Conservation (phyloP, 2,113 vertebrate genomes). For the Melospiza georgiana region DNA sequence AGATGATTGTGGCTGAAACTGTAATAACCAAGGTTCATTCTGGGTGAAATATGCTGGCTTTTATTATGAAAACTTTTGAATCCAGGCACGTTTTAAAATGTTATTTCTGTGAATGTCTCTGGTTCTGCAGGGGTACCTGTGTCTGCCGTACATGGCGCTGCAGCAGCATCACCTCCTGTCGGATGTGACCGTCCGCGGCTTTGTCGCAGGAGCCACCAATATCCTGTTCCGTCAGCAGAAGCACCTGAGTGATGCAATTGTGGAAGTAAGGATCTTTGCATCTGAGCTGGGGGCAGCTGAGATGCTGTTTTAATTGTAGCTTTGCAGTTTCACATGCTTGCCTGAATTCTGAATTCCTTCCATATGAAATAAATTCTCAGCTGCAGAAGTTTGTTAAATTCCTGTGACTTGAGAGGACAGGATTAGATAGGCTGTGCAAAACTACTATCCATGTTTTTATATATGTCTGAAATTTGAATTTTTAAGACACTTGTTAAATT, state of each 20-base stretch:
- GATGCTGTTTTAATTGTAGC: not conserved
- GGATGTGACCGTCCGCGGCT: slow-evolving; percentile 89
- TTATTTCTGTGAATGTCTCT: not conserved
- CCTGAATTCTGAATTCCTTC: not conserved
- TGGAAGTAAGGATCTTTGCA: slow-evolving; percentile 81
- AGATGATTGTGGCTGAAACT: not conserved
- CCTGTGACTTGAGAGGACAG: not conserved
- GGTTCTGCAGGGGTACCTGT: slow-evolving; percentile 89
- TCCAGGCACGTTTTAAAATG: rapidly evolving
- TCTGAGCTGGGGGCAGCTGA: not conserved
- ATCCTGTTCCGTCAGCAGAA: slow-evolving; percentile 97
- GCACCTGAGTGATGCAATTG: slow-evolving; percentile 91
- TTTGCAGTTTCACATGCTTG: not conserved
- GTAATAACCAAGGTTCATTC: not conserved
- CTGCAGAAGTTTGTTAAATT: not conserved
- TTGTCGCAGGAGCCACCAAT: slow-evolving; percentile 95
- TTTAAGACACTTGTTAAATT: not conserved
- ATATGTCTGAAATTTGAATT: not conserved
- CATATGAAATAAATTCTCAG: not conserved
- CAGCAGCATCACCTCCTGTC: slow-evolving; percentile 98
- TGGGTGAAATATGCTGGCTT: not conserved
- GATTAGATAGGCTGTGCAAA: not conserved
- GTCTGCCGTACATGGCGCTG: slow-evolving; percentile 96
- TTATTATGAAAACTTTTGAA: not conserved
- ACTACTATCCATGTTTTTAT: not conserved